Evolutionary conservation across 2,113 vertebrate species (phyloP), one percentile per base, ranked within the genome.

Genomic region (Cynoglossus semilaevis): DNA sequence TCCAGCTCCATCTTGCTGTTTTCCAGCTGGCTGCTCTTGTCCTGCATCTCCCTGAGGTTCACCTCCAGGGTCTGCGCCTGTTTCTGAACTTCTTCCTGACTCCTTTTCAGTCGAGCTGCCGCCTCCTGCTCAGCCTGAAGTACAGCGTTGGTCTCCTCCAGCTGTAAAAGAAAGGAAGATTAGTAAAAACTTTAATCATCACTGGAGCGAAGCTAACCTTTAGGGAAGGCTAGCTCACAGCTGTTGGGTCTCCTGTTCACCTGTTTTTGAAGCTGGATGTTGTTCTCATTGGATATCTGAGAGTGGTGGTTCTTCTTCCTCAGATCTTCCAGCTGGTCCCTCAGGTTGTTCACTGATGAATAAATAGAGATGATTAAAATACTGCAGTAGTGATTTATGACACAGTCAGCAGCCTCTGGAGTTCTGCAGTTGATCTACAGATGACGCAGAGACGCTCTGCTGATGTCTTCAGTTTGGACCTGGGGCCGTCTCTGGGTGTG

Each of bases 281-380:
- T 94, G 84, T 94, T 95, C 87, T 98, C 96, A 51, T 91, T 94
- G 47, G 94, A 96, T 76, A 97, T 93, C 52, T 97, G 95, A 58
- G 94, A 96, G 67, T 87, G 94, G 63, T 95, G 95, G 86, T 94
- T 96, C 85, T 87, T 96, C 88, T 90, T 96, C 82, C 92, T 95
- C 67, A 96, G 85, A 84, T 99, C 97, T 72, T 97, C 94, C 38
- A 98, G 91, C 78, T 98, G 96, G 77, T 98, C 97, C 82, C 92
- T 96, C 83, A 99, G 83, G 82, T 89, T 95, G 81, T 93, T 95
- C 80, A 99, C 97, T 99, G 44, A 16, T 58, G 2, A 51, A 15
- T 45, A 41, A 75, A 63, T 7, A 52, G 9, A 58, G 3, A 67
- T 3, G 42, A 35, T 37, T 7, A 29, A 54, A 34, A 1, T 29